Conservation (phyloP, 1,140 invertebrate species). For the Drosophila pallidifrons region DNA sequence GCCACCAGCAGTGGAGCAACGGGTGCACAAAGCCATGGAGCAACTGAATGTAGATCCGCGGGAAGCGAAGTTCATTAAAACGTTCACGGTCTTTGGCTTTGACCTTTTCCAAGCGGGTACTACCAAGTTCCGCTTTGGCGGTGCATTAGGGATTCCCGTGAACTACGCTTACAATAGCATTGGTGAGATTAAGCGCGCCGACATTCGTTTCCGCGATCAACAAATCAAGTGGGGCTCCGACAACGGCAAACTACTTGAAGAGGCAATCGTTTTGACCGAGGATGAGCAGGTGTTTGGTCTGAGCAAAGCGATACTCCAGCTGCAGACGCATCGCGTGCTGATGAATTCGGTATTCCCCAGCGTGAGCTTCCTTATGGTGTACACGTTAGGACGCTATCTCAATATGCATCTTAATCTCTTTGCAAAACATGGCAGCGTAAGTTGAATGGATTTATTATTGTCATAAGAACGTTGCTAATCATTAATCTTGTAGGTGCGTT, state of each 20-base stretch:
- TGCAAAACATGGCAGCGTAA: slow-evolving; percentile 84
- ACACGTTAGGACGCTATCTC: slow-evolving; percentile 85
- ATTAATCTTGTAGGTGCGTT: slow-evolving; percentile 80
- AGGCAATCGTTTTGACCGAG: slow-evolving; percentile 89
- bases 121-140: slow-evolving; percentile 85
- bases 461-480: neutral
- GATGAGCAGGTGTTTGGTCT: slow-evolving; percentile 92
- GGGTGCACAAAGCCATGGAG: slow-evolving; percentile 86
- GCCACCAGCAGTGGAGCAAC: slow-evolving; percentile 72
- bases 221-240: slow-evolving; percentile 87
- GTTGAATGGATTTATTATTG: neutral
- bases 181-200: slow-evolving; percentile 85
- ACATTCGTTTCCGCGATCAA: slow-evolving; percentile 86
- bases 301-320: slow-evolving; percentile 89
- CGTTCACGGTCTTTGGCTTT: slow-evolving; percentile 89
- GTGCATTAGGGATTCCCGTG: slow-evolving; percentile 88
- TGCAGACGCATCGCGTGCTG: slow-evolving; percentile 86
- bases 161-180: slow-evolving; percentile 86
- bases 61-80: slow-evolving; percentile 83
- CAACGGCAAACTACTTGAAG: slow-evolving; percentile 87
- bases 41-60: slow-evolving; percentile 85
- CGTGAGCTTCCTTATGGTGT: slow-evolving; percentile 85
- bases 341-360: slow-evolving; percentile 86
- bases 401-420: slow-evolving; percentile 87
- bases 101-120: slow-evolving; percentile 86